Evolutionary conservation across 1,140 invertebrate species (phyloP), one percentile per base, ranked within the genome.

Genomic region (Rhagoletis pomonella): DNA sequence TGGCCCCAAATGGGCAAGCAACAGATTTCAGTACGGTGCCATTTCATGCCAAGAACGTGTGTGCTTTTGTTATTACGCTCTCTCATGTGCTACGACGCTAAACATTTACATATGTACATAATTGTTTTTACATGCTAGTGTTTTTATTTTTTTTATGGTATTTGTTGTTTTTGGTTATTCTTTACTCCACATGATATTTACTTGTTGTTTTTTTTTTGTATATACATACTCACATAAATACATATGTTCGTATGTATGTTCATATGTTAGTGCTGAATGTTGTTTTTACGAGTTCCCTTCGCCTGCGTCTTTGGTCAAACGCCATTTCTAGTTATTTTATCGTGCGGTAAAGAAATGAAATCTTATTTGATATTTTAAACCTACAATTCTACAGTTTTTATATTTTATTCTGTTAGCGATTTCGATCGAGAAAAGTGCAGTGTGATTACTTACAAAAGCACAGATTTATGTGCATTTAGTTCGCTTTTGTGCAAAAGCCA

Each of bases 211-310:
- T 29, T 0, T 29, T 29, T 29, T 47, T 19, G 47, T 81, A n/a
- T 62, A 55, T n/a, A 81, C 6, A 58, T 47, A 29, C 29, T 29
- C 29, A 29, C 29, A n/a, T n/a, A n/a, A n/a, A 29, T 29, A 29
- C 10, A 42, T 47, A 47, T 73, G 69, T 50, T 2, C n/a, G 39
- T 73, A 58, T 81, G 67, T 44, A 81, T 19, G 73, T 4, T 55
- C n/a, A 81, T 81, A 42, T 77, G 29, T 29, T 12, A 19, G 47
- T 10, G 67, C 42, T 69, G 67, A 29, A 14, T 81, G 19, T 81
- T 81, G 73, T 81, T 81, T 81, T 81, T 81, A 58, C 73, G 73
- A 81, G 55, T 58, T 81, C 73, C 73, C 73, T 81, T 81, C 73
- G 73, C 73, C 73, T 55, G 73, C 17, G 73, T 44, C 73, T 55